These are phyloP conservation scores for Salmo trutta DNA, from an alignment of 2,797 vertebrate species.

Conservation along the genomic window DNA sequence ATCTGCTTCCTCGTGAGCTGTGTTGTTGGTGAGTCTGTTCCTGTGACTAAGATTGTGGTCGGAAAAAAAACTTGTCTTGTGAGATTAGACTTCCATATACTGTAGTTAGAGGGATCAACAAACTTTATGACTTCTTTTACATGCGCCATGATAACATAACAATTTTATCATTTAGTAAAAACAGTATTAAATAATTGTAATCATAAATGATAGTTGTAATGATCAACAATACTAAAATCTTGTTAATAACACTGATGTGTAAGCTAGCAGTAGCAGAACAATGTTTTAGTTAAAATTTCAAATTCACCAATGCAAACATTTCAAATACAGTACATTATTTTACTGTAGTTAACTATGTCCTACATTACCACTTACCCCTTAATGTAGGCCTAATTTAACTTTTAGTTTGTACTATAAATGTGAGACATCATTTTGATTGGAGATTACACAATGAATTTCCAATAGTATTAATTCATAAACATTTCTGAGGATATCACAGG, in stretches of 20 bases:
- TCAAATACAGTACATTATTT: not conserved
- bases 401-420: not conserved
- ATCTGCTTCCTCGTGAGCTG: conserved; percentile 12
- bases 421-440: not conserved
- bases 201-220: not conserved
- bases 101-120: not conserved
- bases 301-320: not conserved
- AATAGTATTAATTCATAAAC: conserved; percentile 23
- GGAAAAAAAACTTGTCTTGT: not conserved
- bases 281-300: not conserved
- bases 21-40: conserved; percentile 18
- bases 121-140: not conserved
- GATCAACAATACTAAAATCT: not conserved
- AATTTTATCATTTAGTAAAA: not conserved
- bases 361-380: not conserved
- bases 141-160: not conserved
- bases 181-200: not conserved
- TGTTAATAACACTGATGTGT: not conserved
- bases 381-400: not conserved
- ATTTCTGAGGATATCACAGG: not conserved
- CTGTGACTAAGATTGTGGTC: conserved; percentile 52
- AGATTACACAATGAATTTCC: not conserved
- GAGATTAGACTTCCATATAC: not conserved
- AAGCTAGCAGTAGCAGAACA: not conserved
- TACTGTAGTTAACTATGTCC: not conserved